Base-by-base conservation (phyloP, 2,797 vertebrate species). In the Remorina albescens region DNA sequence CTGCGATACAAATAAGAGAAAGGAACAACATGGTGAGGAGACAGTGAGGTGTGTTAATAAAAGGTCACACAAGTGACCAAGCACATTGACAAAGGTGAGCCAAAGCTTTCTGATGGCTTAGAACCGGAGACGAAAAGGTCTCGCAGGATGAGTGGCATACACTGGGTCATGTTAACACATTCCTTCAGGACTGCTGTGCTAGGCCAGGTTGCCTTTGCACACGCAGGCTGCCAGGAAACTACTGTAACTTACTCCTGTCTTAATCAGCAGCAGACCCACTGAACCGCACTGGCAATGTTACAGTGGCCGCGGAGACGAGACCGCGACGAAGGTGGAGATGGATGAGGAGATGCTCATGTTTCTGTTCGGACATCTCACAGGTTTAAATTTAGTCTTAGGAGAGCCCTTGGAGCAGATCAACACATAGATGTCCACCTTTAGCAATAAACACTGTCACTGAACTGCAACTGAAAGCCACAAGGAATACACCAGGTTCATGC, bases 381-480 rank as follows among this genome's bases (percentile, higher is more conserved):
- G 67, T 84, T 82, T 94, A 94, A 89, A 87, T 92, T 88, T 93
- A 94, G 92, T 71, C 60, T 86, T 67, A 92, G 91, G 92, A 91
- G 91, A 93, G 80, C 90, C 91, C 88, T 84, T 74, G 76, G 73
- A 88, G 71, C 58, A 58, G 76, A 92, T 91, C 83, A 90, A 88
- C 91, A 87, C 81, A 72, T 87, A 83, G 74, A 89, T 79, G 63
- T 74, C 64, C 67, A 83, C 82, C 85, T 83, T 89, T 88, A 90
- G 87, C 80, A 87, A 91, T 90, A 89, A 91, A 92, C 86, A 91
- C 88, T 56, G 60, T 76, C 72, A 72, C 78, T 75, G 79, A 87
- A 76, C 84, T 66, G 88, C 84, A 85, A 88, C 87, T 71, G 76
- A 86, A 80, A 85, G 83, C 74, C 73, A 74, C 15, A 30, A 58